These are phyloP conservation scores for Heliangelus exortis DNA, from an alignment of 2,797 vertebrate genomes.

Conservation along the genomic window DNA sequence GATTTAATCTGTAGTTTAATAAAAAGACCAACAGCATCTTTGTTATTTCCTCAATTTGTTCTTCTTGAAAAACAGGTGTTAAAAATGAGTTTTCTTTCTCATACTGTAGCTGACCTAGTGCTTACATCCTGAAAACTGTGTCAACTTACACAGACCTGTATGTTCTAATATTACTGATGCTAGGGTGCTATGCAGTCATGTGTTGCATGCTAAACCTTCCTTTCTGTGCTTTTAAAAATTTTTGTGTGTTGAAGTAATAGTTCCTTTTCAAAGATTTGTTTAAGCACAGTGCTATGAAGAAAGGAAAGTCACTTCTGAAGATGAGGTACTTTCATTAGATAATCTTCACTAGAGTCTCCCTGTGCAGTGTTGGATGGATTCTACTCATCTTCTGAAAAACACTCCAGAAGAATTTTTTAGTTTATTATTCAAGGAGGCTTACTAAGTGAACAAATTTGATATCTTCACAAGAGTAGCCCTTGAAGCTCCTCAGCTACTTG, in stretches of 20 bases:
- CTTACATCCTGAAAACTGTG: background rate
- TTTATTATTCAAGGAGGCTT: background rate
- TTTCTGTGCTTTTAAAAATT: background rate
- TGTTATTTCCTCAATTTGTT: background rate
- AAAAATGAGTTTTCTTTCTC: background rate
- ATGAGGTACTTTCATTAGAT: background rate
- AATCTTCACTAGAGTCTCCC: background rate
- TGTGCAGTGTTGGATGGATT: accelerated
- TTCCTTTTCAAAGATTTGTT: background rate
- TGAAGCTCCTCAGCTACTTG: background rate
- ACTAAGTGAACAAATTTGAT: background rate
- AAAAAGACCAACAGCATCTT: background rate
- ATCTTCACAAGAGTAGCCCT: background rate
- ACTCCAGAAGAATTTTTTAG: background rate
- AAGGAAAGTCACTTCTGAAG: background rate
- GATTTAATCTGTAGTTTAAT: background rate
- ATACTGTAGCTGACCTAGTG: background rate
- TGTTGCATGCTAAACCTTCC: background rate
- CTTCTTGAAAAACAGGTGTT: background rate
- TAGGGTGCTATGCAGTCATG: background rate
- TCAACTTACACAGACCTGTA: background rate
- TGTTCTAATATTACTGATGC: background rate
- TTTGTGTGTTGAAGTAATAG: background rate
- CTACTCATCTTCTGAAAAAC: background rate
- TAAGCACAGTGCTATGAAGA: accelerated